Conservation (phyloP, 2,888 invertebrate species). For the Thereva unica region DNA sequence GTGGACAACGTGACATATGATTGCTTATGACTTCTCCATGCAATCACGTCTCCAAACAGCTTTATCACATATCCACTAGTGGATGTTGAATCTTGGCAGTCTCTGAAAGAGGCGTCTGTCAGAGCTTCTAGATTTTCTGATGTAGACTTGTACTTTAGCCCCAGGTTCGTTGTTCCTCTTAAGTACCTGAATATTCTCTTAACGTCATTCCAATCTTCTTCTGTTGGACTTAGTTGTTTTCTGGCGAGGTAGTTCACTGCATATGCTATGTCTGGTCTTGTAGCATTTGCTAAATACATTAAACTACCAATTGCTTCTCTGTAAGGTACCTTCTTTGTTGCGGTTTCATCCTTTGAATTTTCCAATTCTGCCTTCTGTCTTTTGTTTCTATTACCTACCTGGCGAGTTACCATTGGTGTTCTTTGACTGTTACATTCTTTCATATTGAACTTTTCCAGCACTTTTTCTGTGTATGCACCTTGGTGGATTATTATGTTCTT, state of each 20-base stretch:
- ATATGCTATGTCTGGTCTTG: no score
- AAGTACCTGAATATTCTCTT: constrained; percentile 37
- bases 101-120: constrained; percentile 26
- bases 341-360: no score
- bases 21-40: constrained; percentile 26
- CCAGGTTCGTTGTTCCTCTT: constrained; percentile 26
- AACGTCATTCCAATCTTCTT: constrained; percentile 29
- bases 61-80: constrained; percentile 32
- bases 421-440: no score
- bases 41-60: constrained; percentile 27
- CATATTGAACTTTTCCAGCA: no score
- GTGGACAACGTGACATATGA: constrained; percentile 15
- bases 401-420: no score
- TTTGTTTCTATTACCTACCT: no score
- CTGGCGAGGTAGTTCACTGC: constrained; percentile 26
- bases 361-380: no score
- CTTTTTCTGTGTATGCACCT: no score
- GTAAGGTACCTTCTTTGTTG: neutral
- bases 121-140: constrained; percentile 12
- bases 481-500: no score
- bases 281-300: no score
- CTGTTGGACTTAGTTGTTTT: constrained; percentile 31
- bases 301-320: neutral
- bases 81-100: constrained; percentile 26
- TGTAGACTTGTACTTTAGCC: constrained; percentile 19